Conservation (phyloP, 2,888 invertebrate genomes). For the Tenthredo scrophulariae region DNA sequence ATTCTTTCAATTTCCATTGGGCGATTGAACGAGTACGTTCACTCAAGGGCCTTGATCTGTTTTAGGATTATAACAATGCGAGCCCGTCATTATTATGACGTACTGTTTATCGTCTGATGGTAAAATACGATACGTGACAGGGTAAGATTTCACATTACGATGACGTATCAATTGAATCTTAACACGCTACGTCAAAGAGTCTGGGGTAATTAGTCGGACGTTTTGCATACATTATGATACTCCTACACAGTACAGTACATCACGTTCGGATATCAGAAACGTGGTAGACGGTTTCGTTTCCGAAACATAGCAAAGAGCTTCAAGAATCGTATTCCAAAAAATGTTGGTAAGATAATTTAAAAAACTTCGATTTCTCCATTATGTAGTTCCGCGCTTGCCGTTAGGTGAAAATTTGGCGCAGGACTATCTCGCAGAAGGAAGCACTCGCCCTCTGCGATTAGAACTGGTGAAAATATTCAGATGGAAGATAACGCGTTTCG, state of each 20-base stretch:
- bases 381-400: background rate
- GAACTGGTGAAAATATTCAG: background rate
- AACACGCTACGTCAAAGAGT: background rate
- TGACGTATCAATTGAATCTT: background rate
- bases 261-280: background rate
- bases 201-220: background rate
- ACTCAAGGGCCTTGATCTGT: background rate
- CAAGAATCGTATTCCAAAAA: background rate
- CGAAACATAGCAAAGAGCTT: background rate
- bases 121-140: conserved; percentile 9
- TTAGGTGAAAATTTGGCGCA: background rate
- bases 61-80: background rate
- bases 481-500: background rate
- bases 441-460: background rate
- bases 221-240: background rate
- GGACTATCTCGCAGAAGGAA: background rate
- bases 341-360: background rate
- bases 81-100: background rate
- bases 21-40: background rate
- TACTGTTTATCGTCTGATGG: background rate
- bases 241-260: background rate
- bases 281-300: background rate
- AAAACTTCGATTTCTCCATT: background rate
- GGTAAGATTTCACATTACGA: conserved; percentile 3
- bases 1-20: background rate